Evolutionary conservation across 2,888 invertebrate genomes (phyloP).

Genomic region (Mythimna albipuncta): DNA sequence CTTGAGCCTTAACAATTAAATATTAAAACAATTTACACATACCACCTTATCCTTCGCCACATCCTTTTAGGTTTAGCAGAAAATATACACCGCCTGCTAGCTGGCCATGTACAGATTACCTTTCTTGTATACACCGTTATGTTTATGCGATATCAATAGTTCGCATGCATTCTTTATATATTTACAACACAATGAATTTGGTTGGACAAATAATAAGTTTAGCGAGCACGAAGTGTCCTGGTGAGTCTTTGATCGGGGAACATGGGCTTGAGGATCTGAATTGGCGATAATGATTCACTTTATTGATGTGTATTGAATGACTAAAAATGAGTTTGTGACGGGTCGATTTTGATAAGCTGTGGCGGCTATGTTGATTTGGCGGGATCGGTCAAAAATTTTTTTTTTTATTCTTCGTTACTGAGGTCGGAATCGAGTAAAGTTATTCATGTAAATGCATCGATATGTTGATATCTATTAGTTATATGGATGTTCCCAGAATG

Average conservation of each 20-base stretch:
- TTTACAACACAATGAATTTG: conserved; percentile 31
- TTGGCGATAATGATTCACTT: conserved; percentile 1
- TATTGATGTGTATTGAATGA: neutral
- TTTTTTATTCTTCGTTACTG: too few species aligned
- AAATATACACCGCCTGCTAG: conserved; percentile 19
- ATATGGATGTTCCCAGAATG: too few species aligned
- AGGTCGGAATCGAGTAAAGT: too few species aligned
- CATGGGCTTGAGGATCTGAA: conserved; percentile 7
- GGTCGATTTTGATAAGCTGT: too few species aligned
- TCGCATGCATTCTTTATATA: conserved; percentile 29
- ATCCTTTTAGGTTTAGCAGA: neutral
- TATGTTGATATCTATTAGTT: too few species aligned
- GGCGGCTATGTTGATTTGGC: too few species aligned
- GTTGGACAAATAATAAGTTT: neutral
- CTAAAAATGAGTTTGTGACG: too few species aligned
- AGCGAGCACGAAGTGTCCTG: conserved; percentile 1
- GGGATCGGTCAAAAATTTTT: too few species aligned
- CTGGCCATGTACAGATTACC: conserved; percentile 23
- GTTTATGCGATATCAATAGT: conserved; percentile 24
- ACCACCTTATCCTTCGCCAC: neutral
- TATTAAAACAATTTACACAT: conserved; percentile 9
- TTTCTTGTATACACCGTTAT: conserved; percentile 31
- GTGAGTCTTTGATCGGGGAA: neutral
- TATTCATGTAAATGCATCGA: too few species aligned
- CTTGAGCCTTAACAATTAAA: too few species aligned